Evolutionary conservation across 2,113 vertebrate genomes (phyloP).

Genomic region (Oryctolagus cuniculus): mOryCun1.1 NC_091450.1:14099501-14100000

Average conservation of each 20-base stretch:
- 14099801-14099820: not conserved
- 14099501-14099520: not conserved
- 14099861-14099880: not conserved
- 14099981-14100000: not conserved
- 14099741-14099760: not conserved
- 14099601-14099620: constrained; percentile 46
- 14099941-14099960: too few relatives aligned
- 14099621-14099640: constrained; percentile 51
- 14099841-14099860: not conserved
- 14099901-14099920: too few relatives aligned
- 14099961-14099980: too few relatives aligned
- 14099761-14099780: not conserved
- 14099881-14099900: not conserved
- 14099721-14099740: not conserved
- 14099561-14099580: not conserved
- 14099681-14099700: not conserved
- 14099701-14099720: not conserved
- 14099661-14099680: not conserved
- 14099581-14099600: constrained; percentile 42
- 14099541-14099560: not conserved
- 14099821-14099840: too few relatives aligned
- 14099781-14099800: not conserved
- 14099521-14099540: not conserved
- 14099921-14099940: too few relatives aligned
- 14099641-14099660: constrained; percentile 45